Evolutionary conservation across 2,888 invertebrate species (phyloP), one percentile per base, ranked within the genome.

Genomic region (Pollenia labialis): DNA sequence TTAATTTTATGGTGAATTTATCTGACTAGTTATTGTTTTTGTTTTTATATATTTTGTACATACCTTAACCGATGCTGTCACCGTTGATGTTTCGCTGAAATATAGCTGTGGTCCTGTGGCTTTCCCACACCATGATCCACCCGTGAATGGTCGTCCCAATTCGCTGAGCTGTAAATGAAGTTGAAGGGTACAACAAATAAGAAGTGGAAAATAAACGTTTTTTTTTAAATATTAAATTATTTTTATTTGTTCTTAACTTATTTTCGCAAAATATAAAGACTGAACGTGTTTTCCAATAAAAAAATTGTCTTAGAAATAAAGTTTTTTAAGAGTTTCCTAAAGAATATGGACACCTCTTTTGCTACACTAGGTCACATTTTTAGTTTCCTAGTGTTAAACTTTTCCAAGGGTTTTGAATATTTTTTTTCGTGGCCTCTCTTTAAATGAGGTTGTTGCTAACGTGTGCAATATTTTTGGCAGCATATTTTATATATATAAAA

Each of bases 51-150:
- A 32, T 80, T 14, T 72, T 69, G 68, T 58, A 90, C 92, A 93
- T 75, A 97, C 94, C 92, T 97, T 96, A 62, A 97, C 95, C 75
- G 97, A 97, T 11, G 97, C 96, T 23, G 97, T 98, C 88, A 97
- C 97, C 56, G 97, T 97, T 90, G 97, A 96, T 81, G 97, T 97
- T 94, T 97, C 97, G 93, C 97, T 97, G 94, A 97, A 97, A 94
- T 97, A 97, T 77, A 97, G 96, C 82, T 97, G 97, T 50, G 96
- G 95, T 85, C 96, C 97, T 44, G 96, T 95, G 64, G 97, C 96
- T 80, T 96, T 95, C 81, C 97, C 98, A 93, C 98, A 98, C 97
- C 97, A 98, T 23, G 97, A 97, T 87, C 98, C 97, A 62, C 97
- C 97, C 44, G 97, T 97, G 94, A 97, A 97, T 16, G 97, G 97